Evolutionary conservation across 1,140 invertebrate genomes (phyloP).

Genomic region (Eriocheir sinensis): DNA sequence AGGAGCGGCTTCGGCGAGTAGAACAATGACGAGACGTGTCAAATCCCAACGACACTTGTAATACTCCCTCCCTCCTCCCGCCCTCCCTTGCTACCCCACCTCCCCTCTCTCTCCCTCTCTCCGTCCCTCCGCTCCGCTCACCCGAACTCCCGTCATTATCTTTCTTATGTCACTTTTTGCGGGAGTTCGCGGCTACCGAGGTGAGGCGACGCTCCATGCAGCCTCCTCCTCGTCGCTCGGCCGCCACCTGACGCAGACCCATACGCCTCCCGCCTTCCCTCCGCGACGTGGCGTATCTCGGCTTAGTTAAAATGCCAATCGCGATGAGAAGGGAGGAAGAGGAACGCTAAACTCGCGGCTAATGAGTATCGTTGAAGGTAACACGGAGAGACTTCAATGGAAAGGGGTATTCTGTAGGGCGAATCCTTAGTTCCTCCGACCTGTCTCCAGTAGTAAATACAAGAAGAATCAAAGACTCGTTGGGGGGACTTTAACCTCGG

Average conservation of each 20-base stretch:
- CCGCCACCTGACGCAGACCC: background rate
- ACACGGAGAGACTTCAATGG: no score
- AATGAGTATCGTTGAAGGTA: no score
- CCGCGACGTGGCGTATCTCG: background rate
- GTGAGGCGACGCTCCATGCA: background rate
- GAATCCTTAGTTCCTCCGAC: no score
- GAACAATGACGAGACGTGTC: background rate
- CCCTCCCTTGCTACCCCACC: background rate
- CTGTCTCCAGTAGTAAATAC: no score
- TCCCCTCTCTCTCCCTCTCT: background rate
- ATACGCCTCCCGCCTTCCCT: no score
- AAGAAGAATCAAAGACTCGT: no score
- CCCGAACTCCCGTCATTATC: background rate
- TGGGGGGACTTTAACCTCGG: no score
- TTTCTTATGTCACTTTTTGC: slow-evolving; percentile 16
- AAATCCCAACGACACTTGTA: background rate
- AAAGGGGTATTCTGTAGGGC: no score
- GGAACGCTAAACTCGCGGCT: background rate
- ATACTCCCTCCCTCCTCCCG: background rate
- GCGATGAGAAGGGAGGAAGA: background rate
- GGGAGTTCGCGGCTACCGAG: background rate
- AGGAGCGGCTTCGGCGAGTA: no score
- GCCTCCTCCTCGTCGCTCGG: background rate
- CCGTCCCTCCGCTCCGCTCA: background rate
- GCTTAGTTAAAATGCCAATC: background rate